phyloP scores from a whole-genome alignment of 2,888 invertebrate genomes.

The Cataglyphis albicans region DNA sequence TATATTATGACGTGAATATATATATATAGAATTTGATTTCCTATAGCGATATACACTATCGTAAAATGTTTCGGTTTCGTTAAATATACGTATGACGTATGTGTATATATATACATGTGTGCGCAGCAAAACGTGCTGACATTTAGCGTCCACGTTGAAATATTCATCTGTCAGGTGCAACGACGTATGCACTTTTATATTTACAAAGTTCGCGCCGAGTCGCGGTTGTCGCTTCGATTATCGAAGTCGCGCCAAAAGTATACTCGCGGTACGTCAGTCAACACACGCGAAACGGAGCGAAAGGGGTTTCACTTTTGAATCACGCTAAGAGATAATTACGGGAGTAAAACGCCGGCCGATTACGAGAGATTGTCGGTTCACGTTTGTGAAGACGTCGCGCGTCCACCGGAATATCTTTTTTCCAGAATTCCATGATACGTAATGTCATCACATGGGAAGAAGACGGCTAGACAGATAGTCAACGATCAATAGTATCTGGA shows the following conservation, averaged over 20 bases:
- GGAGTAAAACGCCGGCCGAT: conserved; percentile 12
- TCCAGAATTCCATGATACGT: conserved; percentile 4
- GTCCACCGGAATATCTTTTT: not conserved
- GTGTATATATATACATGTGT: not conserved
- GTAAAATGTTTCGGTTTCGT: not conserved
- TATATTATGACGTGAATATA: not conserved
- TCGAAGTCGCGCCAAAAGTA: conserved; percentile 66
- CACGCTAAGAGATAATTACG: conserved; percentile 45
- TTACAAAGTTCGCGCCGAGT: conserved; percentile 41
- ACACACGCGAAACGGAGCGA: conserved; percentile 65
- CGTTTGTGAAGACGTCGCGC: not conserved
- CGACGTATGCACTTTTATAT: too few relatives aligned
- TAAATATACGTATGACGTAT: conserved; percentile 25
- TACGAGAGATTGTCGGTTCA: conserved; percentile 43
- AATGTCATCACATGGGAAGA: conserved; percentile 74
- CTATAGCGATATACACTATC: not conserved
- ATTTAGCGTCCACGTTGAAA: not conserved
- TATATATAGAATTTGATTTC: conserved; percentile 7
- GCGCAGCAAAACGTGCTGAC: not conserved
- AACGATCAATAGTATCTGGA: conserved; percentile 85
- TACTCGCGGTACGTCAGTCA: conserved; percentile 66
- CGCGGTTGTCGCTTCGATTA: conserved; percentile 32
- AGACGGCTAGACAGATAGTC: conserved; percentile 66
- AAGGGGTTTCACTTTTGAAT: conserved; percentile 63
- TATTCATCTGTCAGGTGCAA: not conserved